phyloP scores from a whole-genome alignment of 37 sponge, comb jelly and placozoan genomes.

The Crambe crambe region DNA sequence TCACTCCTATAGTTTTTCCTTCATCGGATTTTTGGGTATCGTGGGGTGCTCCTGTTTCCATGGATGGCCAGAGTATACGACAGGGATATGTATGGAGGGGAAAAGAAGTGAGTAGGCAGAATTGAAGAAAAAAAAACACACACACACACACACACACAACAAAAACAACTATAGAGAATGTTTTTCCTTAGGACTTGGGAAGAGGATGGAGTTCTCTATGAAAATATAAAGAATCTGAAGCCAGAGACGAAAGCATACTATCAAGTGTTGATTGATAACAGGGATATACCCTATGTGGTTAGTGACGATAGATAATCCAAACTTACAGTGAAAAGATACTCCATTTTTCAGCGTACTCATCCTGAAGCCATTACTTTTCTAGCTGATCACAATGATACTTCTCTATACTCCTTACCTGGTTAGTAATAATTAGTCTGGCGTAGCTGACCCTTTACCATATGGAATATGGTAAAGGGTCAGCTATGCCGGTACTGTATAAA shows the following conservation, averaged over 20 bases:
- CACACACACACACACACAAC: no score
- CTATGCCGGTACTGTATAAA: no score
- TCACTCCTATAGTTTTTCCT: slow-evolving; percentile 78
- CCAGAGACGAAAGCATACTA: slow-evolving; percentile 75
- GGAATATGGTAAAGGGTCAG: no score
- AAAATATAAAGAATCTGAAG: slow-evolving; percentile 44
- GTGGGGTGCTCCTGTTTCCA: slow-evolving; percentile 91
- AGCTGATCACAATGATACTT: slow-evolving; percentile 27
- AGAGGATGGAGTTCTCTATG: slow-evolving; percentile 28
- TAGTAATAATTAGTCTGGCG: background rate
- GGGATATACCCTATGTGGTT: slow-evolving; percentile 89
- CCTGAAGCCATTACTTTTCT: slow-evolving; percentile 84
- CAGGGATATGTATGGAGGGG: slow-evolving; percentile 35
- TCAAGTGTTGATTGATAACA: slow-evolving; percentile 86
- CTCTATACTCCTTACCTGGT: slow-evolving; percentile 83
- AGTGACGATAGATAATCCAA: background rate
- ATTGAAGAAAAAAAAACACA: no score
- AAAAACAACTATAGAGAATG: no score
- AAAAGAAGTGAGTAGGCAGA: background rate
- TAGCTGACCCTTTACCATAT: background rate
- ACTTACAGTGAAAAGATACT: background rate
- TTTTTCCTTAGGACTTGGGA: slow-evolving; percentile 22
- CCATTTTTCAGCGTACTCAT: slow-evolving; percentile 48
- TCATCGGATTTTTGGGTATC: slow-evolving; percentile 90
- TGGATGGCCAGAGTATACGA: slow-evolving; percentile 89